Evolutionary conservation across 2,797 vertebrate genomes (phyloP), one percentile per base, ranked within the genome.

Genomic region (Phrynocephalus forsythii): DNA sequence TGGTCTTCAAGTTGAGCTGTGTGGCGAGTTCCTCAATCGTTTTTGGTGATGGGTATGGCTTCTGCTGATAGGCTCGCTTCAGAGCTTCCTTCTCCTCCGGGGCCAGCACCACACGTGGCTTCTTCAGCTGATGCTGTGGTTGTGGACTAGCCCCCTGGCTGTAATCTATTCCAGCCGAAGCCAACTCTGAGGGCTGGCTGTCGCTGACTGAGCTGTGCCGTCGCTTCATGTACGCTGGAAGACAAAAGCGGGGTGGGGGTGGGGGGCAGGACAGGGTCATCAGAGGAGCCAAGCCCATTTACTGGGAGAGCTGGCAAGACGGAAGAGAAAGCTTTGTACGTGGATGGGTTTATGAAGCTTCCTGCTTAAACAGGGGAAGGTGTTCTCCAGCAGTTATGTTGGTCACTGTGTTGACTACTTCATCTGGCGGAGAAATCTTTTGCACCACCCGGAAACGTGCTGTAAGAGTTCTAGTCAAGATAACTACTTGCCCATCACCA

Each of bases 1-100:
- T 99, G 97, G 99, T 99, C 97, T 99, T 99, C 95, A 99, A 97
- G 97, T 99, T 99, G 94, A 99, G 99, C 97, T 99, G 99, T 77
- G 98, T 99, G 93, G 99, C 99, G 80, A 99, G 98, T 95, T 99
- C 99, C 96, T 99, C 99, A 82, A 99, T 99, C 95, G 99, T 99
- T 97, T 99, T 99, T 84, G 99, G 99, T 88, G 99, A 99, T 92
- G 99, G 99, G 95, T 99, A 99, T 96, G 99, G 99, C 97, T 99
- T 99, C 97, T 99, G 98, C 97, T 99, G 99, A 96, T 99, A 99
- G 82, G 99, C 99, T 94, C 96, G 96, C 93, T 99, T 99, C 90
- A 98, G 97, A 83, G 98, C 98, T 96, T 99, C 98, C 79, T 98
- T 98, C 94, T 99, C 98, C 91, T 99, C 98, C 0, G 98, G 98